Conservation (phyloP, 2,797 vertebrate genomes). For the Okamejei kenojei region DNA sequence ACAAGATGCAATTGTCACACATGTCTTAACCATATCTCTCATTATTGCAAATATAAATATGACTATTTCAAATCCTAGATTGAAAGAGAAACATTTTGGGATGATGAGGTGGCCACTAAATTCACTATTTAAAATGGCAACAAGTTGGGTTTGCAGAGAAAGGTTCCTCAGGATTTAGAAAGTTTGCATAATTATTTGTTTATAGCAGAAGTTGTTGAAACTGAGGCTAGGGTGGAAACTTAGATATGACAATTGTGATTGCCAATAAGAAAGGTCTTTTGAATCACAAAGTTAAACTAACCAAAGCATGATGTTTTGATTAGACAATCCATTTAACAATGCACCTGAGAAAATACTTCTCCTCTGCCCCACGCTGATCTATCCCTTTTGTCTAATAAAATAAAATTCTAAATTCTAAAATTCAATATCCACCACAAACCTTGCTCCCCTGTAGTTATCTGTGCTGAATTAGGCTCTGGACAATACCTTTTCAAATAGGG, state of each 20-base stretch:
- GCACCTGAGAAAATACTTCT: not conserved
- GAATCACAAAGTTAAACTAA: not conserved
- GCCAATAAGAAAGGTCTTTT: not conserved
- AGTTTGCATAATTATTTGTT: not conserved
- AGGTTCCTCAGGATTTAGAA: not conserved
- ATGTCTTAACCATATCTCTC: not conserved
- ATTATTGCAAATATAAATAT: not conserved
- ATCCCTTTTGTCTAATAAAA: not conserved
- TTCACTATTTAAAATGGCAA: too few relatives aligned
- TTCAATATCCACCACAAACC: not conserved
- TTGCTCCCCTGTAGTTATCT: not conserved
- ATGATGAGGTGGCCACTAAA: not conserved
- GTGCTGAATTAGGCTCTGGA: not conserved
- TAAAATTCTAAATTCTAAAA: not conserved
- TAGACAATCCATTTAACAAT: not conserved
- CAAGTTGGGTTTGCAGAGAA: not conserved
- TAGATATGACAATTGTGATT: not conserved
- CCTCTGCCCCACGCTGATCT: not conserved
- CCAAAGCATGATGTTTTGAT: not conserved
- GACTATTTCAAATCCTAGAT: not conserved
- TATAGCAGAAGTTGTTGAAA: not conserved
- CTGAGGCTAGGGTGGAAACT: not conserved
- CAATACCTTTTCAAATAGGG: not conserved
- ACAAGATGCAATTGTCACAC: not conserved
- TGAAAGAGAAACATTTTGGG: not conserved